Percentiles rank a stretch among this genome's conserved stretches.
Conservation (phyloP, 2,888 invertebrate species). For the Stictocephala bisonia region DNA sequence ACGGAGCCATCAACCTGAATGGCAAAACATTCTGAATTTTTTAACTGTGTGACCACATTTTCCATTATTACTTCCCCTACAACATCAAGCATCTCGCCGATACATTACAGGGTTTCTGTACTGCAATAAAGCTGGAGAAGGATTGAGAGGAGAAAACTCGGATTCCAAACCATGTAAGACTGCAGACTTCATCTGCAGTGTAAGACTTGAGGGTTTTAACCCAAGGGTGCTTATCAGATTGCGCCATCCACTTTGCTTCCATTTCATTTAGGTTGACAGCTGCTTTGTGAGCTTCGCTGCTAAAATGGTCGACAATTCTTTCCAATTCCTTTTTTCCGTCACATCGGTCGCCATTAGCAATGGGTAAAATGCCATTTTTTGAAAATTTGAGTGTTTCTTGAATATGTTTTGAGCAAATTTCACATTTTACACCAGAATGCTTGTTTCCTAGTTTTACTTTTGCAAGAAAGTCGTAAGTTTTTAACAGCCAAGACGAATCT, state of each 20-base stretch:
- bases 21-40: slow-evolving; percentile 44
- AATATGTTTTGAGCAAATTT: slow-evolving; percentile 37
- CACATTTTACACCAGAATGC: slow-evolving; percentile 39
- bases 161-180: slow-evolving; percentile 35
- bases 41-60: slow-evolving; percentile 15
- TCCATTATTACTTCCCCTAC: slow-evolving; percentile 12
- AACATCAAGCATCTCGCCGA: too few species aligned
- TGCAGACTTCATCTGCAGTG: slow-evolving; percentile 39
- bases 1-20: slow-evolving; percentile 46
- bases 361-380: slow-evolving; percentile 41
- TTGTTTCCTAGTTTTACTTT: slow-evolving; percentile 37
- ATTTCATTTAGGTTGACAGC: slow-evolving; percentile 32
- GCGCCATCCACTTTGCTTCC: slow-evolving; percentile 27
- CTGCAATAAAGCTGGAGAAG: slow-evolving; percentile 18
- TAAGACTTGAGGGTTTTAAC: slow-evolving; percentile 38
- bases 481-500: slow-evolving; percentile 40
- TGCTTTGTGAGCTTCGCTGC: slow-evolving; percentile 39
- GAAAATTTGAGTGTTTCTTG: slow-evolving; percentile 42
- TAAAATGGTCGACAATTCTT: slow-evolving; percentile 43
- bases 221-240: slow-evolving; percentile 48
- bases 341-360: slow-evolving; percentile 41
- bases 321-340: slow-evolving; percentile 28
- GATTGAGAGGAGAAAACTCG: slow-evolving; percentile 34
- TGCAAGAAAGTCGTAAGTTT: slow-evolving; percentile 36
- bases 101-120: slow-evolving; percentile 38